Evolutionary conservation across 2,797 vertebrate genomes (phyloP).

Genomic region (Arctocebus calabarensis): DNA sequence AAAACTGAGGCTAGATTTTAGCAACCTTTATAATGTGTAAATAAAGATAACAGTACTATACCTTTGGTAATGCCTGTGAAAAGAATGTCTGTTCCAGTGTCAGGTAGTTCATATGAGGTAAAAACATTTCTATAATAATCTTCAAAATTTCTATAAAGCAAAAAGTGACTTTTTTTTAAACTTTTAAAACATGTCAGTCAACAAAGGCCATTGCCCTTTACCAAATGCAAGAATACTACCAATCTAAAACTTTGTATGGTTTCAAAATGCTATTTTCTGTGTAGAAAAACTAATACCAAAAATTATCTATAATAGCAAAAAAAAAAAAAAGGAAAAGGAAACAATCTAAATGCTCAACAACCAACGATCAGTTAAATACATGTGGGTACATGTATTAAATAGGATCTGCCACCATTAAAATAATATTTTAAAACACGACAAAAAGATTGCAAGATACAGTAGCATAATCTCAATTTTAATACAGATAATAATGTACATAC

Average conservation of each 20-base stretch:
- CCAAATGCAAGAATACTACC: background rate
- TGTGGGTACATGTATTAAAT: background rate
- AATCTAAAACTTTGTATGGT: conserved; percentile 27
- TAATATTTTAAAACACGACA: conserved; percentile 21
- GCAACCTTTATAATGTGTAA: background rate
- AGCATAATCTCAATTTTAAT: conserved; percentile 12
- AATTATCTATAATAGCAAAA: background rate
- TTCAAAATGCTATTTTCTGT: conserved; percentile 26
- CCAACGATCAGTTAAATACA: background rate
- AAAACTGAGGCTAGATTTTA: conserved; percentile 43
- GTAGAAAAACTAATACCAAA: conserved; percentile 4
- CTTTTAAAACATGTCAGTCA: background rate
- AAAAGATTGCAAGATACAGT: conserved; percentile 17
- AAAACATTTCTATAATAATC: conserved; percentile 94
- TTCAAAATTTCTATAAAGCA: conserved; percentile 92
- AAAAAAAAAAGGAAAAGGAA: background rate
- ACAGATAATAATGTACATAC: background rate
- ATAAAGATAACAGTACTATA: conserved; percentile 78
- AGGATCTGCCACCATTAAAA: conserved; percentile 33
- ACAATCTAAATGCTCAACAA: background rate
- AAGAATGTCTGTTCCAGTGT: conserved; percentile 93
- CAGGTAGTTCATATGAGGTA: conserved; percentile 93
- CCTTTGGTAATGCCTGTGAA: conserved; percentile 95
- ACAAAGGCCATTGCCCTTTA: background rate
- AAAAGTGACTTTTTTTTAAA: conserved; percentile 68